A percentile compares a stretch with the other conserved stretches of the same genome.
These are phyloP conservation scores for Ceratosolen fusciceps DNA, from an alignment of 1,140 invertebrate genomes.

Conservation along the genomic window DNA sequence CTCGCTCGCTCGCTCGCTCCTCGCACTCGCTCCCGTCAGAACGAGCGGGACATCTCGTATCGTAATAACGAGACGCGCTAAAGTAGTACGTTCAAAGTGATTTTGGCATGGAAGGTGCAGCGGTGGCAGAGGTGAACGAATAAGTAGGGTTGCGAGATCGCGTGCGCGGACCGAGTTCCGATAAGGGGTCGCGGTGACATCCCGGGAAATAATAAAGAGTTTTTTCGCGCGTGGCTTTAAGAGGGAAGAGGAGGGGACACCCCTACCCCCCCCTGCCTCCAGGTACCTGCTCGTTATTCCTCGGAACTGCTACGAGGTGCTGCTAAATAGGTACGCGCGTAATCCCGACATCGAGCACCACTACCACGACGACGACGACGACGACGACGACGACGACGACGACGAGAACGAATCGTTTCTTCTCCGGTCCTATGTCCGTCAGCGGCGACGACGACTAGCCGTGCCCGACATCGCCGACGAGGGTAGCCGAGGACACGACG, in stretches of 20 bases:
- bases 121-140: neutral
- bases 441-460: too few species aligned
- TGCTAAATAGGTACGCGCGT: too few species aligned
- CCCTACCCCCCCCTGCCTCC: too few species aligned
- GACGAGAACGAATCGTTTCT: too few species aligned
- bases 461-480: too few species aligned
- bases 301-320: too few species aligned
- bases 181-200: neutral
- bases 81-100: neutral
- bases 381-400: too few species aligned
- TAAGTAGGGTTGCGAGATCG: neutral
- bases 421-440: too few species aligned
- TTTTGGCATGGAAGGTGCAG: neutral
- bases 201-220: neutral
- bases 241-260: neutral
- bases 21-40: neutral
- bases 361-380: too few species aligned
- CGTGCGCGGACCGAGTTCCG: slow-evolving; percentile 3
- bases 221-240: neutral
- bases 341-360: too few species aligned
- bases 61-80: neutral
- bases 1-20: neutral
- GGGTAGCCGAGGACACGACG: too few species aligned
- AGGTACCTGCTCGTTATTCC: too few species aligned
- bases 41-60: neutral